phyloP scores from a whole-genome alignment of 2,797 vertebrate species.

The Anguilla pacifica region DNA sequence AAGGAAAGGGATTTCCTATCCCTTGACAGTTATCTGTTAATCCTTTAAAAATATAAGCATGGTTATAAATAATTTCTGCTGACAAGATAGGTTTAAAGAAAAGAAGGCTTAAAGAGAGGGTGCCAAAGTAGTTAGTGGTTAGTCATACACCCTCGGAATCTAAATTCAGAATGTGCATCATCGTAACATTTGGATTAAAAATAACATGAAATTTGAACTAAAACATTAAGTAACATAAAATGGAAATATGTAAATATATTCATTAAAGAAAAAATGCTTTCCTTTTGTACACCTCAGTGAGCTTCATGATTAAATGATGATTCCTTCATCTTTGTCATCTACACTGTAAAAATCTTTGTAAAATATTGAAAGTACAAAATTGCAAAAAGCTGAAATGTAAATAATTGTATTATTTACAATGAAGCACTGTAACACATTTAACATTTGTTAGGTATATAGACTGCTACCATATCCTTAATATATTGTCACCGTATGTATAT shows the following conservation, averaged over 20 bases:
- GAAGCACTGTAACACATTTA: too few species aligned
- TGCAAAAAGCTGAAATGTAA: too few species aligned
- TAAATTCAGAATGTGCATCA: neutral
- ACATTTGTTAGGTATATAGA: too few species aligned
- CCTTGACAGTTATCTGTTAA: neutral
- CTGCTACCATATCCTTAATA: too few species aligned
- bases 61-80: neutral
- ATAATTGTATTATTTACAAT: too few species aligned
- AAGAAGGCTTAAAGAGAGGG: neutral
- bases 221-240: neutral
- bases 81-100: neutral
- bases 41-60: neutral
- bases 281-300: neutral
- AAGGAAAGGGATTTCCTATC: neutral
- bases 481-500: too few species aligned
- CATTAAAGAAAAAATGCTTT: neutral
- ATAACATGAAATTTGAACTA: neutral
- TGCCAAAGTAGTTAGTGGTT: neutral
- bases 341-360: too few species aligned
- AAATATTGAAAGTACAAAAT: too few species aligned
- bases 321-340: neutral
- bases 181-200: neutral
- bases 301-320: slow-evolving; percentile 1
- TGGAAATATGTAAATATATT: neutral
- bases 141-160: neutral